Conservation (phyloP, 2,113 vertebrate genomes). For the Tenebrosternarchus preto region DNA sequence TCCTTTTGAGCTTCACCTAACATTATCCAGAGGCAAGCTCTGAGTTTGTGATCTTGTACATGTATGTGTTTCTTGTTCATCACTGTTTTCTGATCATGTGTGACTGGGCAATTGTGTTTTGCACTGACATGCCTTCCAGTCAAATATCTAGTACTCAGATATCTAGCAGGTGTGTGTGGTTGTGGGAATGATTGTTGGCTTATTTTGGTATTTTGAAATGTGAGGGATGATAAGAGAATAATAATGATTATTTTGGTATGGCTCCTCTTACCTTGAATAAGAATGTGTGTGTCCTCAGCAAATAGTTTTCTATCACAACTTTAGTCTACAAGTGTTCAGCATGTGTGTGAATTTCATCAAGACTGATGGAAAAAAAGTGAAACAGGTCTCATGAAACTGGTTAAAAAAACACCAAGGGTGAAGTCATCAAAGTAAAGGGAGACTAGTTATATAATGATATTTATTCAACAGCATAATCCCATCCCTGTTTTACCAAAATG, state of each 20-base stretch:
- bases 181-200: slow-evolving; percentile 55
- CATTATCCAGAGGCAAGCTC: slow-evolving; percentile 10
- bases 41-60: not conserved
- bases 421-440: too few relatives aligned
- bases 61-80: not conserved
- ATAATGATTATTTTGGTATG: not conserved
- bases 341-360: too few relatives aligned
- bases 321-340: too few relatives aligned
- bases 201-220: not conserved
- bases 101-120: not conserved
- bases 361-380: too few relatives aligned
- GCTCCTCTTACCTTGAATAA: not conserved
- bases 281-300: not conserved
- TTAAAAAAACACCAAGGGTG: too few relatives aligned
- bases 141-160: not conserved
- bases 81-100: not conserved
- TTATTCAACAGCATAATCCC: too few relatives aligned
- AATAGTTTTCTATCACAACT: too few relatives aligned
- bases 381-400: too few relatives aligned
- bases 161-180: slow-evolving; percentile 31
- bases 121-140: not conserved
- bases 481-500: too few relatives aligned
- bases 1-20: slow-evolving; percentile 16
- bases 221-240: slow-evolving; percentile 13
- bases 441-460: too few relatives aligned